Conservation (phyloP, 35 echinoderm and acorn worm genomes). For the Apostichopus parvimensis region DNA sequence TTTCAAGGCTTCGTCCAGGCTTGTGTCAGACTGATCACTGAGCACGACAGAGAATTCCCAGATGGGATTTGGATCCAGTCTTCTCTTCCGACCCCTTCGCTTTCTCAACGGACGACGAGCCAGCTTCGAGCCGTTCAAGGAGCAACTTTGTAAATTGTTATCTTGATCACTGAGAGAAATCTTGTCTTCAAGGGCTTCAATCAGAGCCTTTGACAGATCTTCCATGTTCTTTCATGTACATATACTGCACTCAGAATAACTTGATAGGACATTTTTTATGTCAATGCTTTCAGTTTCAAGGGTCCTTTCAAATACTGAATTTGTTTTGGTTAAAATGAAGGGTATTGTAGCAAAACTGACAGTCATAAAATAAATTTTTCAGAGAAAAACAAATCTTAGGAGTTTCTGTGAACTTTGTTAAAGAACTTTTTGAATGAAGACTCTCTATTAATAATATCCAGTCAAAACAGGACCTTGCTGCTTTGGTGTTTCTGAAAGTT, state of each 20-base stretch:
- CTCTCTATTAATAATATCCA: too few relatives aligned
- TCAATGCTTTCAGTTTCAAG: too few relatives aligned
- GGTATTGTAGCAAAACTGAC: too few relatives aligned
- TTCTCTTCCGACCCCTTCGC: conserved; percentile 77
- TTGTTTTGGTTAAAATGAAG: too few relatives aligned
- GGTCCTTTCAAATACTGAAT: too few relatives aligned
- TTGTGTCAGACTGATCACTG: conserved; percentile 91
- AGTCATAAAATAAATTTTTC: too few relatives aligned
- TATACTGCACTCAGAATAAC: neutral
- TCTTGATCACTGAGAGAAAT: conserved; percentile 54
- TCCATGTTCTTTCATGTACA: conserved; percentile 57
- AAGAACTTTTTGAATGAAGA: too few relatives aligned
- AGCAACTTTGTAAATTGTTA: conserved; percentile 67
- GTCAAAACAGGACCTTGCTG: too few relatives aligned
- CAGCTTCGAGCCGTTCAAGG: conserved; percentile 73
- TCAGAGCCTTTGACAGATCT: conserved; percentile 65
- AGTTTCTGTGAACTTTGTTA: too few relatives aligned
- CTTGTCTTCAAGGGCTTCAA: conserved; percentile 54
- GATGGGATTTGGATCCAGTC: conserved; percentile 82
- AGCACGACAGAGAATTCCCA: conserved; percentile 84
- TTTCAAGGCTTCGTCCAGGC: conserved; percentile 92
- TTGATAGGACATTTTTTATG: neutral
- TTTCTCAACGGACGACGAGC: conserved; percentile 70
- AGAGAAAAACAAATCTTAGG: too few relatives aligned
- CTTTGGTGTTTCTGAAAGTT: too few relatives aligned